Conservation (phyloP, 2,113 vertebrate genomes). For the Apaloderma vittatum region DNA sequence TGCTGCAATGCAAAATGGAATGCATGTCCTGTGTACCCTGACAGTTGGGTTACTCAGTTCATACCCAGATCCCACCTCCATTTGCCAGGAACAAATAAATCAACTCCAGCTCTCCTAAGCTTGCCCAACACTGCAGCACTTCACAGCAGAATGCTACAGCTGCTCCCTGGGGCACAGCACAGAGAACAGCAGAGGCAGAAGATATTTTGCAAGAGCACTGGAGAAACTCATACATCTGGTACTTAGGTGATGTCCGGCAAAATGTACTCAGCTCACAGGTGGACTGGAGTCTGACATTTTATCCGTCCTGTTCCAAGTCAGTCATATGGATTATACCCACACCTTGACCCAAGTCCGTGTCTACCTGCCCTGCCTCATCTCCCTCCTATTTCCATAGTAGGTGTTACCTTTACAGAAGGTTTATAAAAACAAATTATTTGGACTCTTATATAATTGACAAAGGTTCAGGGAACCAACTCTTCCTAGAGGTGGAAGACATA, state of each 20-base stretch:
- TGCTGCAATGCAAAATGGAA: neutral
- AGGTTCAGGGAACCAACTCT: neutral
- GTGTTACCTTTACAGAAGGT: neutral
- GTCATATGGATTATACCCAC: neutral
- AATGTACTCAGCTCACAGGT: neutral
- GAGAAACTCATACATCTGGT: neutral
- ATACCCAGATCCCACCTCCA: neutral
- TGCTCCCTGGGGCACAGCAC: neutral
- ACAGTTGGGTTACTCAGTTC: neutral
- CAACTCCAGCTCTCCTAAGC: neutral
- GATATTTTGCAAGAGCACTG: neutral
- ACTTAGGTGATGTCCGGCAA: neutral
- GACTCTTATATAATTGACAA: neutral
- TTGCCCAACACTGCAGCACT: neutral
- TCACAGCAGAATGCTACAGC: neutral
- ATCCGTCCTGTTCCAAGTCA: neutral
- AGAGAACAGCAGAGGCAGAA: neutral
- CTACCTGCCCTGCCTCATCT: neutral
- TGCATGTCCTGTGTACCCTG: neutral
- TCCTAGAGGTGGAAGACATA: neutral
- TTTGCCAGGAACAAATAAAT: neutral
- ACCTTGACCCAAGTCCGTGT: neutral
- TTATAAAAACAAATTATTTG: neutral
- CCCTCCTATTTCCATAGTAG: neutral
- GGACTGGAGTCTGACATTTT: neutral